A percentile compares a stretch with the other conserved stretches of the same genome.
Conservation (phyloP, 1,140 invertebrate species). For the Drosophila orena region DNA sequence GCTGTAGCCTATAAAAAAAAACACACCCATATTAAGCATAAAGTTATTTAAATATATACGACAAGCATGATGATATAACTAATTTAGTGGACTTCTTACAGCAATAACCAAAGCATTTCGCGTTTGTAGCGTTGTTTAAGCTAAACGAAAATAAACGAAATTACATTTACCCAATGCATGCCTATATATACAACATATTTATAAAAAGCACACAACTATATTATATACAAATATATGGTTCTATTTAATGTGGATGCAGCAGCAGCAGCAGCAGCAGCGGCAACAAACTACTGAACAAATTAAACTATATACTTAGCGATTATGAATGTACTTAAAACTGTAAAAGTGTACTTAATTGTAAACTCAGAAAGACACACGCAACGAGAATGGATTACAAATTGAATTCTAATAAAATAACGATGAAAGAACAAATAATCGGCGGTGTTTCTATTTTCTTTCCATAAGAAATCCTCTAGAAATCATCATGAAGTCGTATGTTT, state of each 20-base stretch:
- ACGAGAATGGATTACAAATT: constrained; percentile 47
- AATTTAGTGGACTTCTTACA: constrained; percentile 78
- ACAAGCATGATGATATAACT: constrained; percentile 35
- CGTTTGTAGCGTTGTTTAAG: constrained; percentile 44
- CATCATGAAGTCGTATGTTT: too few species aligned
- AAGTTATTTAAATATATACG: constrained; percentile 43
- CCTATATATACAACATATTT: constrained; percentile 24
- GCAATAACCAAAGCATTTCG: constrained; percentile 81
- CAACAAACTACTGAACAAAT: constrained; percentile 37
- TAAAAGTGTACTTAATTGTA: constrained; percentile 42
- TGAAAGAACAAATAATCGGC: constrained; percentile 13
- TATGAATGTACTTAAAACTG: constrained; percentile 19
- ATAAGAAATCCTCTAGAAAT: too few species aligned
- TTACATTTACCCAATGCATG: constrained; percentile 35
- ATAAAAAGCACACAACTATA: constrained; percentile 11
- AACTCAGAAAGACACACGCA: constrained; percentile 26
- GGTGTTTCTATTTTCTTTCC: not conserved
- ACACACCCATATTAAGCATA: constrained; percentile 7
- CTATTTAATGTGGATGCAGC: constrained; percentile 22
- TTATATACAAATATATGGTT: constrained; percentile 14
- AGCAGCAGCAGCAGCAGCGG: not conserved
- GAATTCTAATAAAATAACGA: constrained; percentile 47
- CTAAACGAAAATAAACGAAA: constrained; percentile 37
- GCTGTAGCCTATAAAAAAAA: constrained; percentile 42
- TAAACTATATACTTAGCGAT: constrained; percentile 40